Conservation (phyloP, 2,797 vertebrate genomes). For the Chromobotia macracanthus region DNA sequence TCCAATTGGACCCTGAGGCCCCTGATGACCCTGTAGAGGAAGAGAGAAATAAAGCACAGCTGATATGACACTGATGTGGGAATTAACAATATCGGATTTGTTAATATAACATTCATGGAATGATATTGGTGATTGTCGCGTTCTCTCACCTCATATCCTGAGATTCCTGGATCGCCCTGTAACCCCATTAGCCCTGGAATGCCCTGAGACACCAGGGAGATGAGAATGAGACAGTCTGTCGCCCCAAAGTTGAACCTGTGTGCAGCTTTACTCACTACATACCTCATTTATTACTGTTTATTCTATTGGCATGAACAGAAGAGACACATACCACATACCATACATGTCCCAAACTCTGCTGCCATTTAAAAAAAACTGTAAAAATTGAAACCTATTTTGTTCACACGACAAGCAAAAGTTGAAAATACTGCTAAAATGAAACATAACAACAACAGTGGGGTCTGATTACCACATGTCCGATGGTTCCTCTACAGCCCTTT, state of each 20-base stretch:
- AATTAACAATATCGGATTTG: background rate
- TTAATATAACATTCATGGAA: background rate
- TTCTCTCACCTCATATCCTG: slow-evolving; percentile 87
- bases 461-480: slow-evolving; percentile 87
- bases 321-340: too few relatives aligned
- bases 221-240: background rate
- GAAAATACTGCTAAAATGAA: background rate
- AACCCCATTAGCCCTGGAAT: slow-evolving; percentile 91
- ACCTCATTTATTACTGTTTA: background rate
- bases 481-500: slow-evolving; percentile 95
- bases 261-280: too few relatives aligned
- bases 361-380: too few relatives aligned
- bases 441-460: background rate
- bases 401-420: background rate
- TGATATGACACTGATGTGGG: background rate
- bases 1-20: slow-evolving; percentile 86
- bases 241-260: background rate
- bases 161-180: slow-evolving; percentile 89
- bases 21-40: slow-evolving; percentile 86
- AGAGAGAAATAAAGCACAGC: slow-evolving; percentile 17
- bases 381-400: background rate
- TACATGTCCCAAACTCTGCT: too few relatives aligned
- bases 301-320: too few relatives aligned
- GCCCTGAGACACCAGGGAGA: slow-evolving; percentile 77
- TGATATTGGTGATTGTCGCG: background rate